Base-by-base conservation (phyloP, 2,888 invertebrate genomes). In the Lordiphosa fenestrarum region DNA sequence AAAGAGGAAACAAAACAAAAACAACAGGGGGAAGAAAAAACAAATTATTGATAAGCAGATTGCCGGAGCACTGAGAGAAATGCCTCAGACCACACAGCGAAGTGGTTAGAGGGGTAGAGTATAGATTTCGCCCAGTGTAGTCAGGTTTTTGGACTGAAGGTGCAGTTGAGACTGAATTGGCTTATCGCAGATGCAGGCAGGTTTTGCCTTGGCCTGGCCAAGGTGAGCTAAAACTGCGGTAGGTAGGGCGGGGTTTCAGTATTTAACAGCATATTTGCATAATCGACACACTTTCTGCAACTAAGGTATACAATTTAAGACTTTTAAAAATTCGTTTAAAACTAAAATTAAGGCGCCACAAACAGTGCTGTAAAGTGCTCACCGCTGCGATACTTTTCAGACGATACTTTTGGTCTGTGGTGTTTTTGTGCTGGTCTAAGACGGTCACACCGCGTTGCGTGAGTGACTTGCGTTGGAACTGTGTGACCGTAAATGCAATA, bases 161-260 rank as follows among this genome's bases (percentile, higher is more conserved):
- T 86, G 88, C 88, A 88, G 88, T 85, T 63, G 37, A 73, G 75
- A 64, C 57, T 69, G 30, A 30, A 9, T 30, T 10, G 77, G 85
- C 83, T 88, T 88, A 88, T 88, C 88, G 84, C 73, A 81, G 88
- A 88, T 88, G 81, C 73, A 81, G 69, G 71, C 71, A 64, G 71
- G 65, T 60, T 68, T 73, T 71, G 10, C 66, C 64, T 66, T 51
- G 64, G 51, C 63, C 66, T 10, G 66, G 40, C 53, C 71, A 42
- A 44, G 42, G 56, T 53, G 37, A 33, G 52, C 54, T 42, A 9
- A 44, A 59, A 56, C 69, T 83, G 84, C 84, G 76, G 81, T 77
- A 77, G 83, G 75, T 75, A 71, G 41, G 19, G 47, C 9, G 19
- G 19, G 41, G 40, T 37, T 46, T 19, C 6, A 6, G 9, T 47